Conservation (phyloP, 53 echinoderm and acorn worm species). For the Temnopleurus reevesii region DNA sequence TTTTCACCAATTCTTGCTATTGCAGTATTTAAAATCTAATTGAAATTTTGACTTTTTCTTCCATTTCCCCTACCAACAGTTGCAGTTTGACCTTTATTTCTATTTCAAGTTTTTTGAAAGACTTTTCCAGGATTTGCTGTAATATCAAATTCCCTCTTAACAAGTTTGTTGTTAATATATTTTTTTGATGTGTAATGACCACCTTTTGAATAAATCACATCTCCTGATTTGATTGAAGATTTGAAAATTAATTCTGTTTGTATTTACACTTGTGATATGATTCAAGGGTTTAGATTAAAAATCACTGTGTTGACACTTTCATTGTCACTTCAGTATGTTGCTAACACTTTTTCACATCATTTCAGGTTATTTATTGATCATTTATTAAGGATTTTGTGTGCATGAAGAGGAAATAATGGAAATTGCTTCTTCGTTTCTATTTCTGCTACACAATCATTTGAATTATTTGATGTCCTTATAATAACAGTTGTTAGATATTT, state of each 20-base stretch:
- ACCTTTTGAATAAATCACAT: neutral
- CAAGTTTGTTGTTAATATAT: too few species aligned
- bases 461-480: too few species aligned
- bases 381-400: neutral
- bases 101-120: neutral
- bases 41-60: neutral
- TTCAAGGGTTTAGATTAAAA: neutral
- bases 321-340: neutral
- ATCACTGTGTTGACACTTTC: neutral
- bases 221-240: neutral
- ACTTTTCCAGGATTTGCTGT: neutral
- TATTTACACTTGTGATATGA: neutral
- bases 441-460: too few species aligned
- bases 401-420: neutral
- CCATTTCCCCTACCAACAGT: neutral
- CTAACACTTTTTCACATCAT: constrained; percentile 11
- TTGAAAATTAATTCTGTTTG: neutral
- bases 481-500: too few species aligned
- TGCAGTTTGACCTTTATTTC: neutral
- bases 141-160: too few species aligned
- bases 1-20: constrained; percentile 32
- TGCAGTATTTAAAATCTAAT: neutral
- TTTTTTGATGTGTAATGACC: too few species aligned
- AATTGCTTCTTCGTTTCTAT: neutral
- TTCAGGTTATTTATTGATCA: neutral